These are phyloP conservation scores for Python bivittatus DNA, from an alignment of 2,113 vertebrate genomes.

Conservation along the genomic window DNA sequence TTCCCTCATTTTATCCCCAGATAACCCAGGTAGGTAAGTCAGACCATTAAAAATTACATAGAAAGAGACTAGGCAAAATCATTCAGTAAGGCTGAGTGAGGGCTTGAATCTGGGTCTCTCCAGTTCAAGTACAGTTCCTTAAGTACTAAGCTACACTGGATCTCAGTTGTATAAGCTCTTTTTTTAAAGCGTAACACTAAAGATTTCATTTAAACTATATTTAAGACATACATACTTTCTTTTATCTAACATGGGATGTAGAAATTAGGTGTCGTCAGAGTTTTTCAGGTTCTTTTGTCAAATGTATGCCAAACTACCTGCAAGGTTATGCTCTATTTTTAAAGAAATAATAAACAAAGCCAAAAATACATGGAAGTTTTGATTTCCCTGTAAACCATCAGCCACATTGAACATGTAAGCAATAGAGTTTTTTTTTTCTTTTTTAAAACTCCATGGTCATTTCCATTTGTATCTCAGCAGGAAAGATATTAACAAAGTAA, in stretches of 20 bases:
- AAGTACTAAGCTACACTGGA: neutral
- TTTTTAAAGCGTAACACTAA: neutral
- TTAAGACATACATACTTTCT: constrained; percentile 23
- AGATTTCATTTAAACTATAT: neutral
- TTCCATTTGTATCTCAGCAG: neutral
- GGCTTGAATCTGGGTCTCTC: neutral
- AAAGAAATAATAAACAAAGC: neutral
- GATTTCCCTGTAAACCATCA: neutral
- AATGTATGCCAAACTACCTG: constrained; percentile 21
- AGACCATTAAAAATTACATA: neutral
- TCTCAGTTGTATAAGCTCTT: neutral
- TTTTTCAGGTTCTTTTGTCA: neutral
- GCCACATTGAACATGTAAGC: neutral
- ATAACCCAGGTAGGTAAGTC: neutral
- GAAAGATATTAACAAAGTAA: neutral
- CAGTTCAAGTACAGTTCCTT: neutral
- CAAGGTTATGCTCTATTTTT: neutral
- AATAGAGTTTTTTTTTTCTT: neutral
- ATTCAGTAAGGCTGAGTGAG: neutral
- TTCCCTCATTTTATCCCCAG: neutral
- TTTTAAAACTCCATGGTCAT: constrained; percentile 15
- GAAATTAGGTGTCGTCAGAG: constrained; percentile 12
- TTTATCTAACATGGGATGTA: constrained; percentile 30
- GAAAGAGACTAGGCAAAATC: neutral
- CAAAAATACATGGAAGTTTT: neutral